Conservation (phyloP, 2,888 invertebrate species). For the Lithophane ornitopus region DNA sequence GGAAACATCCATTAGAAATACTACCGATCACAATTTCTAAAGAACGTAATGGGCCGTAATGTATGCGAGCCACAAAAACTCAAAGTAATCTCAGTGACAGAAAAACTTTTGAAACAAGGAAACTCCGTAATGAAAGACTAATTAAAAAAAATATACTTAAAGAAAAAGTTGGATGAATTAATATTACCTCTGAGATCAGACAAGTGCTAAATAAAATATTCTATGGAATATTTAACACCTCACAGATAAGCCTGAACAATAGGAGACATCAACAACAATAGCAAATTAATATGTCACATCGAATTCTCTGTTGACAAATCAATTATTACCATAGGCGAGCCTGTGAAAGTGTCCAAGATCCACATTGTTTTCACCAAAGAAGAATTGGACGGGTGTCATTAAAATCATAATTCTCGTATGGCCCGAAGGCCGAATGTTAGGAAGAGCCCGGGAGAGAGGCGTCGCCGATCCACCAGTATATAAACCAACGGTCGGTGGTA, state of each 20-base stretch:
- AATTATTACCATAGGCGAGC: slow-evolving; percentile 66
- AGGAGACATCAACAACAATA: slow-evolving; percentile 42
- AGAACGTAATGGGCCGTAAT: slow-evolving; percentile 4
- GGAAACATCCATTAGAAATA: not conserved
- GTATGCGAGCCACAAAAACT: slow-evolving; percentile 44
- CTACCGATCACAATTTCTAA: slow-evolving; percentile 12
- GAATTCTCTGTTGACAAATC: slow-evolving; percentile 60
- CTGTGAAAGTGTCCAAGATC: slow-evolving; percentile 85
- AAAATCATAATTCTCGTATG: slow-evolving; percentile 90
- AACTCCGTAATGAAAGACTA: slow-evolving; percentile 48
- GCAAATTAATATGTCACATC: slow-evolving; percentile 47
- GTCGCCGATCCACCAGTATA: slow-evolving; percentile 84
- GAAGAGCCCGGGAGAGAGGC: slow-evolving; percentile 90
- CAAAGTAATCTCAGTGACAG: slow-evolving; percentile 32
- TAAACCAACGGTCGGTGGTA: slow-evolving; percentile 81
- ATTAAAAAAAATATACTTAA: slow-evolving; percentile 23
- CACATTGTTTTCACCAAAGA: slow-evolving; percentile 89
- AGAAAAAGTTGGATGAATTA: slow-evolving; percentile 42
- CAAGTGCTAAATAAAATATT: slow-evolving; percentile 16
- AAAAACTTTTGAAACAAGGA: slow-evolving; percentile 49
- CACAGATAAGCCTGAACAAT: slow-evolving; percentile 33
- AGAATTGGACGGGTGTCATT: slow-evolving; percentile 88
- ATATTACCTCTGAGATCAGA: slow-evolving; percentile 4
- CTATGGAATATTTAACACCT: slow-evolving; percentile 16
- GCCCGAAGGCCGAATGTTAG: slow-evolving; percentile 90